A percentile compares a stretch with the other conserved stretches of the same genome.
These are phyloP conservation scores for Cirrhinus mrigala DNA, from an alignment of 2,797 vertebrate species.

Conservation along the genomic window DNA sequence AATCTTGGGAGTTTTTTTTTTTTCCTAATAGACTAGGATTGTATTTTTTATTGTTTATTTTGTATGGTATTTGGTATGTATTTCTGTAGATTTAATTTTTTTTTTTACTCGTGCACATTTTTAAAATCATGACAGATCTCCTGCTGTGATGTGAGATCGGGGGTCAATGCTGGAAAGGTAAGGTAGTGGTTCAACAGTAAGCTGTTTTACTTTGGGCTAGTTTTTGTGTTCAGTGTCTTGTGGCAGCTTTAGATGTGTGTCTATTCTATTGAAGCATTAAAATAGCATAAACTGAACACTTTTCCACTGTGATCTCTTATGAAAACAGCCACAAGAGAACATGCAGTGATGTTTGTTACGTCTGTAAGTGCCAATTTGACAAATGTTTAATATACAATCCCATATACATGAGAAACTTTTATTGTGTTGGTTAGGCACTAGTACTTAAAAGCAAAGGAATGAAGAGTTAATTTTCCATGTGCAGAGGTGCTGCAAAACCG, in stretches of 20 bases:
- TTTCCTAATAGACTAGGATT: neutral
- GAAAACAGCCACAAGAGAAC: constrained; percentile 36
- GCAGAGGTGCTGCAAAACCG: neutral
- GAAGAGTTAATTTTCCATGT: neutral
- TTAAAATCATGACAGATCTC: constrained; percentile 4
- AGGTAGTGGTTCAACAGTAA: neutral
- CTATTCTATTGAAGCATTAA: constrained; percentile 58
- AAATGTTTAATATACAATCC: constrained; percentile 5
- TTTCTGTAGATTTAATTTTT: neutral
- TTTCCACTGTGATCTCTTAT: constrained; percentile 58
- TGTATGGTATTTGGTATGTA: constrained; percentile 17
- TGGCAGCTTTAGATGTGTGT: constrained; percentile 54
- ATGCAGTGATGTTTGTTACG: neutral
- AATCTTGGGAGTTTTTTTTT: too few species aligned
- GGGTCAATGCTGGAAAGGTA: neutral
- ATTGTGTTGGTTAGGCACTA: neutral
- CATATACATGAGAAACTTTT: neutral
- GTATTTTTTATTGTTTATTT: constrained; percentile 45
- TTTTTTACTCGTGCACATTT: constrained; percentile 45
- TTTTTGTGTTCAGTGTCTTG: constrained; percentile 45
- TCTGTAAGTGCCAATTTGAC: constrained; percentile 28
- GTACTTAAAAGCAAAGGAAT: neutral
- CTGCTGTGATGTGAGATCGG: neutral
- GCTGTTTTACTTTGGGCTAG: neutral
- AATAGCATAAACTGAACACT: constrained; percentile 50